A percentile compares a stretch with the other conserved stretches of the same genome.
These are phyloP conservation scores for Nomada fucata DNA, from an alignment of 2,888 invertebrate species.

Conservation along the genomic window DNA sequence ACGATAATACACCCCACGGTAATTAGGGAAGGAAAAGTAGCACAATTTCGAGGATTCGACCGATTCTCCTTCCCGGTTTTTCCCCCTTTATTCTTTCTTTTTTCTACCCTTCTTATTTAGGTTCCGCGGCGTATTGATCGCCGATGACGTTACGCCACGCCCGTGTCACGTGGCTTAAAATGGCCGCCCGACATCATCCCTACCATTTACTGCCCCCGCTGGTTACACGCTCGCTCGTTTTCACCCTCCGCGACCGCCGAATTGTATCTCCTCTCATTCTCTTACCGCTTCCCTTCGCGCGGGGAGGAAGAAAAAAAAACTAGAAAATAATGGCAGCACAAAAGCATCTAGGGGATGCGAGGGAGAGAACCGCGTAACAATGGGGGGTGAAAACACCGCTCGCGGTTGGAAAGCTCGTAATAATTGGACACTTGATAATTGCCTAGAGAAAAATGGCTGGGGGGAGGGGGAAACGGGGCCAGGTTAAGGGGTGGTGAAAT, in stretches of 20 bases:
- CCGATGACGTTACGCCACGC: conserved; percentile 82
- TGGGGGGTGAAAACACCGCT: conserved; percentile 13
- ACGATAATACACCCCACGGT: too few species aligned
- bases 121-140: conserved; percentile 81
- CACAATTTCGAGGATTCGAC: conserved; percentile 19
- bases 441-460: neutral
- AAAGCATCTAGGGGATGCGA: neutral
- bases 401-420: conserved; percentile 25
- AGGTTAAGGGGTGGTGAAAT: neutral
- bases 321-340: conserved; percentile 9
- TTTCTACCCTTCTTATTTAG: conserved; percentile 58
- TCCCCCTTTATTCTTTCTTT: conserved; percentile 25
- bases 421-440: conserved; percentile 48
- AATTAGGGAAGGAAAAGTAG: neutral
- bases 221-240: conserved; percentile 27
- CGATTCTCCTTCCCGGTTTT: conserved; percentile 27
- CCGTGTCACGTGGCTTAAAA: conserved; percentile 82
- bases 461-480: neutral
- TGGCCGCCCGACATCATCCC: conserved; percentile 73
- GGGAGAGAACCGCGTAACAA: neutral
- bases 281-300: conserved; percentile 7
- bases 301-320: neutral
- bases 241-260: conserved; percentile 23
- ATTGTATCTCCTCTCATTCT: conserved; percentile 36
- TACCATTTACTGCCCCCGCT: conserved; percentile 19